phyloP scores from a whole-genome alignment of 2,797 vertebrate genomes.

The Selene dorsalis region DNA sequence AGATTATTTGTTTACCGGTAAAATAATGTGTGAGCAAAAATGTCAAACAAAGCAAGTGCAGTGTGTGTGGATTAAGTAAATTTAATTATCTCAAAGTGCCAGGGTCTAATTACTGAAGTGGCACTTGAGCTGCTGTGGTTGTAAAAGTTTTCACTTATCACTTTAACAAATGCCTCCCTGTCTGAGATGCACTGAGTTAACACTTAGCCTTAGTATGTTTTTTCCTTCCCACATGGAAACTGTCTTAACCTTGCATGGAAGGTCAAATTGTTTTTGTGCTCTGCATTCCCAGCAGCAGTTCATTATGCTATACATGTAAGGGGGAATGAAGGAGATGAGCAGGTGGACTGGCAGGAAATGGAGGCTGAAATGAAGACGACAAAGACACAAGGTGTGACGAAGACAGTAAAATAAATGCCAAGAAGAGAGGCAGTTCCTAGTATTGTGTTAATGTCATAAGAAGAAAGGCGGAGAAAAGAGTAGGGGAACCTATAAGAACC shows the following conservation, averaged over 20 bases:
- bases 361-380: conserved; percentile 20
- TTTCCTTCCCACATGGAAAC: neutral
- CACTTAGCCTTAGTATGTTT: conserved; percentile 8
- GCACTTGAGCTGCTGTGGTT: conserved; percentile 19
- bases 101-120: conserved; percentile 36
- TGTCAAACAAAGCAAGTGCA: conserved; percentile 22
- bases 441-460: neutral
- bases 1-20: neutral
- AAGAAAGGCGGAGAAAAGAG: neutral
- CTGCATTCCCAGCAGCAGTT: conserved; percentile 3
- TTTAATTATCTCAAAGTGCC: conserved; percentile 34
- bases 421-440: neutral
- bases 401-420: neutral
- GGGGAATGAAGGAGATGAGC: conserved; percentile 15
- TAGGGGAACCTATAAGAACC: neutral
- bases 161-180: conserved; percentile 36
- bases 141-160: conserved; percentile 42
- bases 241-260: neutral
- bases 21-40: conserved; percentile 12
- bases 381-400: neutral
- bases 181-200: conserved; percentile 22
- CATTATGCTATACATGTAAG: neutral
- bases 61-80: conserved; percentile 24
- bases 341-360: conserved; percentile 11
- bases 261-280: neutral